phyloP scores from a whole-genome alignment of 2,888 invertebrate species.

The Lepidochitona cinerea region DNA sequence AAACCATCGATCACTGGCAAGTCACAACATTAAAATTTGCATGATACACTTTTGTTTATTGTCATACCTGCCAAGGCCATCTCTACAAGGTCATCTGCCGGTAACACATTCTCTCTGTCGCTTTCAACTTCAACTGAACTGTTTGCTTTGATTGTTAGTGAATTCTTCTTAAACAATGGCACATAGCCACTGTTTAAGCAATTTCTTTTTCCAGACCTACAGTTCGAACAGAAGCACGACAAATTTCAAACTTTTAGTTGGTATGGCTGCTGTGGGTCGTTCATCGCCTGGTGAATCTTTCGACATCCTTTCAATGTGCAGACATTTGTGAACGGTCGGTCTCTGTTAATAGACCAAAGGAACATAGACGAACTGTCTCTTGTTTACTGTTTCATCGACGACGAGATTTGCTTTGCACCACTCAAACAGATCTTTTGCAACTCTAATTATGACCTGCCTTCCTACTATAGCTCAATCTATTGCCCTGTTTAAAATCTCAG shows the following conservation, averaged over 20 bases:
- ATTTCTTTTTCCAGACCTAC: no score
- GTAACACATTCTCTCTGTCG: no score
- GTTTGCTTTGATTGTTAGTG: no score
- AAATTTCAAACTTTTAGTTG: neutral
- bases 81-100: no score
- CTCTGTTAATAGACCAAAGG: neutral
- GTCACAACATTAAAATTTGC: no score
- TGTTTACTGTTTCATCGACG: neutral
- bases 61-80: no score
- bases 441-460: neutral
- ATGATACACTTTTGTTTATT: no score
- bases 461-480: no score
- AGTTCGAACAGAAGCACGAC: neutral
- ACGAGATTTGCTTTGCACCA: neutral
- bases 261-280: neutral
- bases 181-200: no score
- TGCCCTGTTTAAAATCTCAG: neutral
- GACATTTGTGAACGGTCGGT: neutral
- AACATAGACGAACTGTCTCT: neutral
- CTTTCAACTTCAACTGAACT: no score
- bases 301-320: neutral
- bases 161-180: no score
- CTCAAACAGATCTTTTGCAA: neutral
- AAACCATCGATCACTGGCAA: no score
- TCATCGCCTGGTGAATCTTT: neutral